phyloP scores from a whole-genome alignment of 2,113 vertebrate genomes.

The Genyomyrus donnyi region DNA sequence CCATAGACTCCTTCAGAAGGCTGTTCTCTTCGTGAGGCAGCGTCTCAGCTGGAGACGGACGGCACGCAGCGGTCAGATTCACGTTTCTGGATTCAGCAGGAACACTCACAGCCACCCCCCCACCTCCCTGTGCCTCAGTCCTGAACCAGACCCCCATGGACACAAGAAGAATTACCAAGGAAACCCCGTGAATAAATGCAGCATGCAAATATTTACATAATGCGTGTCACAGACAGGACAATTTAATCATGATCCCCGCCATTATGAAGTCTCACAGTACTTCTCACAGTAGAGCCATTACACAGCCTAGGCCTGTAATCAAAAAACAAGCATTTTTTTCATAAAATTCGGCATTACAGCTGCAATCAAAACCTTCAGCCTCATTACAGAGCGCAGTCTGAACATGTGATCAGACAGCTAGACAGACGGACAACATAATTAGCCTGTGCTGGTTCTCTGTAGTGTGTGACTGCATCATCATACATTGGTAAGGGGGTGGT shows the following conservation, averaged over 20 bases:
- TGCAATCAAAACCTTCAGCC: background rate
- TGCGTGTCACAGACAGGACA: background rate
- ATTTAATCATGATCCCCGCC: background rate
- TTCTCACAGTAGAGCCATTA: background rate
- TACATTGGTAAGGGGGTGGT: constrained; percentile 3
- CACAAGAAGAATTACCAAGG: background rate
- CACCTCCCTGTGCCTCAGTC: background rate
- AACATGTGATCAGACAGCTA: background rate
- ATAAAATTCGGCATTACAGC: background rate
- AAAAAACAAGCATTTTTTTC: background rate
- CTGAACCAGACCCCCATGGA: background rate
- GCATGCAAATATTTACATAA: background rate
- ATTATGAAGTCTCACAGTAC: background rate
- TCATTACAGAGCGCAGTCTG: background rate
- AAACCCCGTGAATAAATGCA: background rate
- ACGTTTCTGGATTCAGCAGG: background rate
- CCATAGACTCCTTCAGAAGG: constrained; percentile 66
- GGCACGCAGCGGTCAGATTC: background rate
- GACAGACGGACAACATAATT: background rate
- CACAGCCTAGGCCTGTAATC: background rate
- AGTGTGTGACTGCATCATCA: background rate
- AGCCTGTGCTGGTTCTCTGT: background rate
- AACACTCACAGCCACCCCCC: background rate
- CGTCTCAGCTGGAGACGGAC: constrained; percentile 62
- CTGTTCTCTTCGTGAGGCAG: constrained; percentile 67